Evolutionary conservation across 2,888 invertebrate species (phyloP).

Genomic region (Sarcophaga carnaria): DNA sequence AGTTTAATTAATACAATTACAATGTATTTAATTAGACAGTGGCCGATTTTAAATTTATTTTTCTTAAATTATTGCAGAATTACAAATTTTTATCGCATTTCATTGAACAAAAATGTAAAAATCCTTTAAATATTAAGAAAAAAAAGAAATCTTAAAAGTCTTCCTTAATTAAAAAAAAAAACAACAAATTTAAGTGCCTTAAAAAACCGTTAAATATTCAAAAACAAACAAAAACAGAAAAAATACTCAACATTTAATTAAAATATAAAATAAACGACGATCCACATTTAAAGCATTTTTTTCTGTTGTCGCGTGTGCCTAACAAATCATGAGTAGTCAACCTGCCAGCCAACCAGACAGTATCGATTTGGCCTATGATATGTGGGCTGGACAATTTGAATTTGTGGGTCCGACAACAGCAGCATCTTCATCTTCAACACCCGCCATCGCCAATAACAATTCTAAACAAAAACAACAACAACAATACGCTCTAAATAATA

Average conservation of each 20-base stretch:
- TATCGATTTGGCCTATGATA: constrained; percentile 90
- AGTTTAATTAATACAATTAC: neutral
- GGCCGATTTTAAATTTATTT: neutral
- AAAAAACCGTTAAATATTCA: constrained; percentile 7
- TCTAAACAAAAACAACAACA: neutral
- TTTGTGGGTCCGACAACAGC: constrained; percentile 85
- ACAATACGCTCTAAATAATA: constrained; percentile 70
- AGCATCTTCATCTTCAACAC: constrained; percentile 79
- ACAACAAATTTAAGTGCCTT: constrained; percentile 29
- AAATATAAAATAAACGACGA: too few species aligned
- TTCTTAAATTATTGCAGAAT: constrained; percentile 13
- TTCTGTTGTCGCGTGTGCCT: neutral
- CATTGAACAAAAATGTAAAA: constrained; percentile 41
- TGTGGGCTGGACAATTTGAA: constrained; percentile 95
- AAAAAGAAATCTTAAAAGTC: constrained; percentile 51
- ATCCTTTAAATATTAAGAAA: constrained; percentile 10
- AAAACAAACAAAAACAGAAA: neutral
- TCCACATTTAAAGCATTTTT: neutral
- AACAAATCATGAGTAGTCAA: constrained; percentile 80
- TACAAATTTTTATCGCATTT: neutral
- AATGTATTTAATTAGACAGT: too few species aligned
- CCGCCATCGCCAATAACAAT: constrained; percentile 48
- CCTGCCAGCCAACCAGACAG: constrained; percentile 83
- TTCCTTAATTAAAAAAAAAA: constrained; percentile 28
- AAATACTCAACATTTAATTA: neutral